Evolutionary conservation across 2,888 invertebrate species (phyloP), one percentile per base, ranked within the genome.

Genomic region (Apodemia hepburni): DNA sequence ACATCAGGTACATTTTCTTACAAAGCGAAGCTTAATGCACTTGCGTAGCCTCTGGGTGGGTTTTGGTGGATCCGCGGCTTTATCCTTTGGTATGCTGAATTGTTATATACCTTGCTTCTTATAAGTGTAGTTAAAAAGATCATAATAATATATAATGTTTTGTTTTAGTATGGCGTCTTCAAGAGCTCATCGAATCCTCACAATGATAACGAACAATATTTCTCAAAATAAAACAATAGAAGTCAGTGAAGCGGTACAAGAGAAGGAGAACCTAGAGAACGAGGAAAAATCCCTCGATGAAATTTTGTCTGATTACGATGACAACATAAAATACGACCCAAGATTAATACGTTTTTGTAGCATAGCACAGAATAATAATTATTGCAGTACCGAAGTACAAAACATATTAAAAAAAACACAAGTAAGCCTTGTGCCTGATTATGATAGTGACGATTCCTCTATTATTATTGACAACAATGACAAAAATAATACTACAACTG

Each of bases 261-360:
- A 58, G 58, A 58, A 58, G 33, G 58, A 58, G 58, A 58, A 58
- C 35, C 15, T 58, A 58, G 33, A 33, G 15, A 58, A 35, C 58
- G 58, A 58, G 35, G 58, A 58, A 58, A 33, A 58, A 58, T 58
- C 33, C 58, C 35, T 58, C 35, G 58, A 33, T 58, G 58, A 58
- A 58, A 58, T 33, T 33, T 58, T 58, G 35, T 58, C 58, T 58
- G 58, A 58, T 58, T 58, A 58, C 58, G 35, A 58, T 27, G 35
- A 58, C 58, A 33, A n/a, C 58, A 33, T 58, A 58, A 58, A 58
- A 33, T 58, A 58, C 58, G 58, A 58, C 29, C 57, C 29, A 57
- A 57, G 29, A 57, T 57, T 29, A 57, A 27, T 33, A 12, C 12
- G 33, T 12, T 12, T 27, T 47, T 47, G 47, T 47, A n/a, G n/a